phyloP scores from a whole-genome alignment of 2,113 vertebrate genomes.

The Corythaixoides concolor region DNA sequence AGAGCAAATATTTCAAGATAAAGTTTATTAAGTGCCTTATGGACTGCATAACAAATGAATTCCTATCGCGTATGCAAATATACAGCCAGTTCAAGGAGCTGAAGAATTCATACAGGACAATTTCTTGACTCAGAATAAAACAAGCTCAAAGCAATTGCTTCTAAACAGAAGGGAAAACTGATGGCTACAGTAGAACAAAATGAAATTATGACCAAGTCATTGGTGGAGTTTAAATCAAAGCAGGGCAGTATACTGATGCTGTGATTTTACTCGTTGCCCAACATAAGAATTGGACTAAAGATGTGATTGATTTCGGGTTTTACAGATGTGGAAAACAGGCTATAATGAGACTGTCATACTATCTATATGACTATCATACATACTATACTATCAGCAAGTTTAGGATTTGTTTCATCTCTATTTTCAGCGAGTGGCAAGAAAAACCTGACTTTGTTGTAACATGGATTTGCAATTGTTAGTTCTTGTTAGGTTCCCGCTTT shows the following conservation, averaged over 20 bases:
- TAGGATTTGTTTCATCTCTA: not conserved
- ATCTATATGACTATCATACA: too few relatives aligned
- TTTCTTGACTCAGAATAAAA: not conserved
- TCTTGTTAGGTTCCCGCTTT: not conserved
- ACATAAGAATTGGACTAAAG: not conserved
- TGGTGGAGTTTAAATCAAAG: not conserved
- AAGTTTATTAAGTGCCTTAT: conserved; percentile 14
- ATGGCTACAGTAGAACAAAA: not conserved
- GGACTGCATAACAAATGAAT: not conserved
- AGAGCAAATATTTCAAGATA: not conserved
- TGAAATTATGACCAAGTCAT: not conserved
- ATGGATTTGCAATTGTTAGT: not conserved
- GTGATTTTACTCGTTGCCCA: not conserved
- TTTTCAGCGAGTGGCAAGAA: not conserved
- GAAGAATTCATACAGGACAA: not conserved
- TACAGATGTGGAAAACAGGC: not conserved
- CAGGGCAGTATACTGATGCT: not conserved
- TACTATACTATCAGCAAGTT: not conserved
- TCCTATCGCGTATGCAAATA: not conserved
- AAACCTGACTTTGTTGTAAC: not conserved
- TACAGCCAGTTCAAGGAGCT: not conserved
- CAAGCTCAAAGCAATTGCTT: not conserved
- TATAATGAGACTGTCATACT: not conserved
- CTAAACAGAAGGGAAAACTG: not conserved
- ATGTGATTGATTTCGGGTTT: not conserved